Evolutionary conservation across 2,113 vertebrate species (phyloP).

Genomic region (Stegostoma tigrinum): DNA sequence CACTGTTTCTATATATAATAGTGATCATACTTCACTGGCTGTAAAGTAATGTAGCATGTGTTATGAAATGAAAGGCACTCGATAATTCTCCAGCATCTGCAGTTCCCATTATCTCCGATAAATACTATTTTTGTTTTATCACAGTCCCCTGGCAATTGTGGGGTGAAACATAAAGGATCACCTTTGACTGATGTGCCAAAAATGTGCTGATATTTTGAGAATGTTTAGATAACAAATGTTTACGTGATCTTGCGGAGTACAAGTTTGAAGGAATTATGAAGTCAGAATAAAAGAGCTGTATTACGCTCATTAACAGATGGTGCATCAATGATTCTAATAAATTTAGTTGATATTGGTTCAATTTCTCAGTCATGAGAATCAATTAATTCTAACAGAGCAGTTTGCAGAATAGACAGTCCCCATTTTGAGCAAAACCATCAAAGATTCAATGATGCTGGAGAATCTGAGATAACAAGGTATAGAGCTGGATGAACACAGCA

Average conservation of each 20-base stretch:
- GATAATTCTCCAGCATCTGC: too few species aligned
- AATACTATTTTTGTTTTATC: neutral
- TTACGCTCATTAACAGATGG: neutral
- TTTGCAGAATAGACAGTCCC: neutral
- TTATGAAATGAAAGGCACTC: too few species aligned
- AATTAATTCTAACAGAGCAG: neutral
- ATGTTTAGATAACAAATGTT: neutral
- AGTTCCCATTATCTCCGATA: too few species aligned
- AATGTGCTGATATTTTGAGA: neutral
- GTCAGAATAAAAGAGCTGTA: neutral
- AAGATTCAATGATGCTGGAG: neutral
- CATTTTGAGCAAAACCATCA: neutral
- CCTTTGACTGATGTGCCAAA: neutral
- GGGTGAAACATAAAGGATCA: neutral
- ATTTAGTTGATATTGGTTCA: neutral
- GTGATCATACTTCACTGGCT: too few species aligned
- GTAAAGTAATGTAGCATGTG: too few species aligned
- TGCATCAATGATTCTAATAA: neutral
- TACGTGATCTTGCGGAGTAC: neutral
- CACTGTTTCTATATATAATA: too few species aligned
- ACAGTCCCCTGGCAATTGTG: neutral
- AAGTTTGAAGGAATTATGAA: neutral
- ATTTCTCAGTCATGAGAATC: neutral
- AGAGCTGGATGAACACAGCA: too few species aligned
- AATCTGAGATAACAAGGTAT: too few species aligned